Percentiles rank a stretch among this genome's conserved stretches.
phyloP scores from a whole-genome alignment of 2,888 invertebrate species.

The Catocala nupta region DNA sequence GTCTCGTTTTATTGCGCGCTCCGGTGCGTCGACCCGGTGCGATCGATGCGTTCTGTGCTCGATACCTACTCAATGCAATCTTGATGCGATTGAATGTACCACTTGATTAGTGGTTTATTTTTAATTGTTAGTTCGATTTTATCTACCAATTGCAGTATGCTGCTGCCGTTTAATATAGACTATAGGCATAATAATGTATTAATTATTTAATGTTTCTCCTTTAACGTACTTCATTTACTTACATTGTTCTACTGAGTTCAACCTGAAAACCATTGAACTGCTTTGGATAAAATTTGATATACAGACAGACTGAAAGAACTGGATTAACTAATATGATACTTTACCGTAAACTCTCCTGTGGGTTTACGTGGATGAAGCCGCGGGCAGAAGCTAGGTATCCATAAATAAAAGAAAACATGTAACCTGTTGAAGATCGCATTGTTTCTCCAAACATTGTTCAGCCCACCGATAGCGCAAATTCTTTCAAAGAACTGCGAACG shows the following conservation, averaged over 20 bases:
- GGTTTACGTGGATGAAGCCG: no score
- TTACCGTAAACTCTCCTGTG: no score
- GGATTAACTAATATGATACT: no score
- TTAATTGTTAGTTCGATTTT: constrained; percentile 32
- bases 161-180: not conserved
- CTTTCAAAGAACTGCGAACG: constrained; percentile 22
- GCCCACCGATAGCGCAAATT: constrained; percentile 17
- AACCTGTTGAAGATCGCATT: no score
- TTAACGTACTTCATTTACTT: no score
- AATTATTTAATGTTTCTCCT: no score
- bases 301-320: no score
- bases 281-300: no score
- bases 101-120: constrained; percentile 19
- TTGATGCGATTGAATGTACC: constrained; percentile 29
- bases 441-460: not conserved
- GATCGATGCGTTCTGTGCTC: constrained; percentile 47
- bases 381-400: no score
- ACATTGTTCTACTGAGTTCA: no score
- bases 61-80: constrained; percentile 41
- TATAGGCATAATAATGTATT: not conserved
- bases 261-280: no score
- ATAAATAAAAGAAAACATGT: no score
- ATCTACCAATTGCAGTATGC: constrained; percentile 20
- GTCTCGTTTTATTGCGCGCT: constrained; percentile 58
- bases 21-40: constrained; percentile 64